Conservation (phyloP, 2,888 invertebrate species). For the Tetrapedia diversipes region DNA sequence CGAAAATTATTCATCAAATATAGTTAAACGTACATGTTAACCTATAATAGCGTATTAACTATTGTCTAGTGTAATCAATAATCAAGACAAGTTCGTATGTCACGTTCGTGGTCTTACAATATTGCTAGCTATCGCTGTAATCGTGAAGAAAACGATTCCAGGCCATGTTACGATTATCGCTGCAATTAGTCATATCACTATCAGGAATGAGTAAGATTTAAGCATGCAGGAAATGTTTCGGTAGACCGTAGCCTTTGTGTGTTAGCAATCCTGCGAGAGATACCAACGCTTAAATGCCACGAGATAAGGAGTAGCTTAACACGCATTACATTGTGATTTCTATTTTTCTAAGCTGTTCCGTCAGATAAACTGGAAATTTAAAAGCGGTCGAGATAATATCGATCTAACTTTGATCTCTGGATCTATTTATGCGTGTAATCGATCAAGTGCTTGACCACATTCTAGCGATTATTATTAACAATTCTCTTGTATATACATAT, state of each 20-base stretch:
- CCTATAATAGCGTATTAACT: not conserved
- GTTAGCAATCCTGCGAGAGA: conserved; percentile 28
- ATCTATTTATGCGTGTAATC: not conserved
- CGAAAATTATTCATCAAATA: not conserved
- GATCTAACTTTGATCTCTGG: not conserved
- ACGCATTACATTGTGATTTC: conserved; percentile 43
- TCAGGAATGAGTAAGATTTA: conserved; percentile 65
- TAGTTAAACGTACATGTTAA: no score
- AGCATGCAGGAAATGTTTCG: conserved; percentile 52
- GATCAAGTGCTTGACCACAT: conserved; percentile 9
- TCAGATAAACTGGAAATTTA: conserved; percentile 41
- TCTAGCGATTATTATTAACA: not conserved
- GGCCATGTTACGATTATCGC: conserved; percentile 47
- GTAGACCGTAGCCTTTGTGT: conserved; percentile 41
- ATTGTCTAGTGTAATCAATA: conserved; percentile 3
- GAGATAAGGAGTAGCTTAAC: conserved; percentile 55
- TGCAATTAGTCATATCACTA: conserved; percentile 61
- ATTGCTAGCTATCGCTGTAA: not conserved
- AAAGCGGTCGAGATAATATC: conserved; percentile 9
- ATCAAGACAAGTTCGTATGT: conserved; percentile 9
- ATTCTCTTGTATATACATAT: not conserved
- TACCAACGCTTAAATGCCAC: conserved; percentile 43
- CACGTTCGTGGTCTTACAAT: conserved; percentile 15
- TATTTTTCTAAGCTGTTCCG: conserved; percentile 34
- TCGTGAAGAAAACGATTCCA: conserved; percentile 28